Evolutionary conservation across 2,888 invertebrate genomes (phyloP).

Genomic region (Cancer borealis): DNA sequence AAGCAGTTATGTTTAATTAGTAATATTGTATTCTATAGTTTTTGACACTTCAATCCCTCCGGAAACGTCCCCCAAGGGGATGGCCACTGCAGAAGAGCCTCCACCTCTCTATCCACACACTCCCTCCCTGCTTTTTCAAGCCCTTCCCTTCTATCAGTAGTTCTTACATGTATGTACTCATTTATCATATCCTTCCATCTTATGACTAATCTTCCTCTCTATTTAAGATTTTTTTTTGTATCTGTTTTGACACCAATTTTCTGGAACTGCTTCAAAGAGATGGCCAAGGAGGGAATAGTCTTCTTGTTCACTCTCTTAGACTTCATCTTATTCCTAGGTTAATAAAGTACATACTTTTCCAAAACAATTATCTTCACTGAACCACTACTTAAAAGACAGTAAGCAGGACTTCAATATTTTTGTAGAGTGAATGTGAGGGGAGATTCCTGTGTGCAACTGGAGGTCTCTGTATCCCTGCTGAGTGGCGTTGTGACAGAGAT

Average conservation of each 20-base stretch:
- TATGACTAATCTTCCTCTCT: too few relatives aligned
- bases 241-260: not conserved
- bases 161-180: too few relatives aligned
- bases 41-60: not conserved
- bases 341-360: not conserved
- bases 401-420: not conserved
- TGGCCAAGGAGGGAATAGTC: not conserved
- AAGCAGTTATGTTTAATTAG: not conserved
- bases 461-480: not conserved
- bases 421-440: not conserved
- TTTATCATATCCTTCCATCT: too few relatives aligned
- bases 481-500: conserved; percentile 28
- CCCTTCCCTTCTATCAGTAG: too few relatives aligned
- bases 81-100: too few relatives aligned
- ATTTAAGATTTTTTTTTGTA: not conserved
- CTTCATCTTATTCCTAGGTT: not conserved
- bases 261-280: not conserved
- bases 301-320: too few relatives aligned
- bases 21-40: not conserved
- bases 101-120: too few relatives aligned
- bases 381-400: not conserved
- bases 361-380: not conserved
- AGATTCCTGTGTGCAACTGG: conserved; percentile 4
- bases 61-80: too few relatives aligned
- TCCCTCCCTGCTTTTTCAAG: too few relatives aligned